Conservation (phyloP, 2,113 vertebrate species). For the Chiloscyllium plagiosum region DNA sequence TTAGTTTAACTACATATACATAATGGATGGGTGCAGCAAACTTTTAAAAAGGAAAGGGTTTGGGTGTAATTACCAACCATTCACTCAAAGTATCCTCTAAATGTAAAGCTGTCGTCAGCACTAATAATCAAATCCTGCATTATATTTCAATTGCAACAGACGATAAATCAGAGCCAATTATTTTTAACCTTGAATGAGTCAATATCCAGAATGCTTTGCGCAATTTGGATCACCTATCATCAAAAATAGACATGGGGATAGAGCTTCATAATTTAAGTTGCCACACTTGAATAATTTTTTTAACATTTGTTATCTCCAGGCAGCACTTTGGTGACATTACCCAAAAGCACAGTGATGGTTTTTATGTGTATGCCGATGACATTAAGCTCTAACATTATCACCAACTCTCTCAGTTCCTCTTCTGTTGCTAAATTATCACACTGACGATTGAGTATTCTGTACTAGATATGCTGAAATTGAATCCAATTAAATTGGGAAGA, state of each 20-base stretch:
- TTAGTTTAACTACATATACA: background rate
- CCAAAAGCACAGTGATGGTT: background rate
- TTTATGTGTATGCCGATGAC: background rate
- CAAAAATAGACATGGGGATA: background rate
- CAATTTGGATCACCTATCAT: background rate
- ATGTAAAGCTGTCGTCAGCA: background rate
- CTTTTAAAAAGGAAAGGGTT: background rate
- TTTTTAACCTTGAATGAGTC: background rate
- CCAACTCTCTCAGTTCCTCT: background rate
- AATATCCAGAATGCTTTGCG: background rate
- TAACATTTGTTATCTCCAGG: background rate
- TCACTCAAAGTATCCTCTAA: background rate
- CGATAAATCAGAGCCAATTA: background rate
- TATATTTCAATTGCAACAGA: background rate
- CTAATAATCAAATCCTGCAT: background rate
- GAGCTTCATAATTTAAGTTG: background rate
- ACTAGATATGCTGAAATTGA: background rate
- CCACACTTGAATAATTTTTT: background rate
- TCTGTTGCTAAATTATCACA: background rate
- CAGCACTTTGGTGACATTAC: background rate
- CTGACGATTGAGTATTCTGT: background rate
- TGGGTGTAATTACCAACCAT: background rate
- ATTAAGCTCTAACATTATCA: background rate
- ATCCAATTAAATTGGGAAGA: background rate
- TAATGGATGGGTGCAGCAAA: background rate